Percentiles rank a stretch among this genome's conserved stretches.
Evolutionary conservation across 2,797 vertebrate genomes (phyloP).

Genomic region (Capromys pilorides): DNA sequence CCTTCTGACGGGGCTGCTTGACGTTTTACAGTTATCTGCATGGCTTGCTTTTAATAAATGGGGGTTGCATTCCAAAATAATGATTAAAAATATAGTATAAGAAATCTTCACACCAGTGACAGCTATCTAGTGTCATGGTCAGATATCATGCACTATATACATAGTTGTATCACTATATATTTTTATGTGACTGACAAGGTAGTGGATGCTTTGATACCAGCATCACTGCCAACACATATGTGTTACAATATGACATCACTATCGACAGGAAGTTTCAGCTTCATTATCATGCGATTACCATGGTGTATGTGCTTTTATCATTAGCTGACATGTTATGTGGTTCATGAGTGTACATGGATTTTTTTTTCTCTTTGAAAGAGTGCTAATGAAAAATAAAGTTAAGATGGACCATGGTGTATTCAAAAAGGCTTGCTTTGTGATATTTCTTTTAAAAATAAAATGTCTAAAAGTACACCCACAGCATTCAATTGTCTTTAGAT

Average conservation of each 20-base stretch:
- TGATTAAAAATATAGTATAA: neutral
- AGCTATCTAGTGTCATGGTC: neutral
- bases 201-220: neutral
- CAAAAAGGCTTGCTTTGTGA: neutral
- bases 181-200: neutral
- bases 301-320: neutral
- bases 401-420: neutral
- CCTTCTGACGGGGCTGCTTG: neutral
- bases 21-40: neutral
- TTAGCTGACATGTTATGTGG: neutral
- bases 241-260: neutral
- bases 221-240: neutral
- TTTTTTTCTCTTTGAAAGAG: neutral
- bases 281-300: neutral
- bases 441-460: slow-evolving; percentile 13
- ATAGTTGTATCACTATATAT: neutral
- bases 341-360: neutral
- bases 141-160: too few species aligned
- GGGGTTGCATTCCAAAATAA: neutral
- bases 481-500: neutral
- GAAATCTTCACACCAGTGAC: neutral
- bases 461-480: neutral
- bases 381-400: neutral
- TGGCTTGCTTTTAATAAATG: neutral
- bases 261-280: neutral